phyloP scores from a whole-genome alignment of 2,113 vertebrate genomes.

The Psophia crepitans region DNA sequence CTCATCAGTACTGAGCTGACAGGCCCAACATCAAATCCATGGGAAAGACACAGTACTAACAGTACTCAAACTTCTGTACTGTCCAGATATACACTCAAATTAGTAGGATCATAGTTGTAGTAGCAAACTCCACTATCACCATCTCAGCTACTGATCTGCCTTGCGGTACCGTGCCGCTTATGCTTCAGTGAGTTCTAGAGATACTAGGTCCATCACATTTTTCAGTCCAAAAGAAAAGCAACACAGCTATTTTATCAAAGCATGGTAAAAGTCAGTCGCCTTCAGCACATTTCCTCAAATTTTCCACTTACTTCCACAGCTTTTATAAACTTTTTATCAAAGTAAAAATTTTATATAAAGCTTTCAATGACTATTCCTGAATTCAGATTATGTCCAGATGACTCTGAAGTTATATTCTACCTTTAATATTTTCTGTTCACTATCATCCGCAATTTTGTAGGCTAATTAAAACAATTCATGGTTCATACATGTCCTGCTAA shows the following conservation, averaged over 20 bases:
- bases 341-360: background rate
- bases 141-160: background rate
- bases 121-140: background rate
- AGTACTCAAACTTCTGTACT: background rate
- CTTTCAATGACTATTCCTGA: background rate
- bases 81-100: background rate
- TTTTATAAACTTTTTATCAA: background rate
- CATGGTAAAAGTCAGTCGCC: background rate
- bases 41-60: background rate
- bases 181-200: background rate
- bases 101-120: background rate
- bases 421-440: background rate
- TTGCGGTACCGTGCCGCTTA: accelerated
- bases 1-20: background rate
- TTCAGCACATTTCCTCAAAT: background rate
- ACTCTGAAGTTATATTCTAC: background rate
- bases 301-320: background rate
- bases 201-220: background rate
- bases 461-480: background rate
- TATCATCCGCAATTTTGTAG: background rate
- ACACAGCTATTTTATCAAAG: background rate
- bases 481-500: background rate
- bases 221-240: background rate
- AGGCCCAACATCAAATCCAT: background rate
- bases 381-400: background rate